Percentiles rank a stretch among this genome's conserved stretches.
phyloP scores from a whole-genome alignment of 2,888 invertebrate genomes.

The Acholoe squamosa region DNA sequence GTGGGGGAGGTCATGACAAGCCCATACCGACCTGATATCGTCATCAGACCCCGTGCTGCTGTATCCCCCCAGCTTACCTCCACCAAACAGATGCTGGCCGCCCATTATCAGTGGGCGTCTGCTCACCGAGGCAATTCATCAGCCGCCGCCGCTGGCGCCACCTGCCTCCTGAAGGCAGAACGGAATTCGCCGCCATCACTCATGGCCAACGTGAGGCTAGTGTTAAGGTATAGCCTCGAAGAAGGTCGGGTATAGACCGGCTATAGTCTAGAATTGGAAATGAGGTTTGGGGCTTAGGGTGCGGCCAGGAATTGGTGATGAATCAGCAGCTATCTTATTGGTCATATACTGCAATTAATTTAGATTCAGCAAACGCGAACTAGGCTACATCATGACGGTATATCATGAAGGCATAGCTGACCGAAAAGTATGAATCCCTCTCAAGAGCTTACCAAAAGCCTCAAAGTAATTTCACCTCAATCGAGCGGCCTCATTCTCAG shows the following conservation, averaged over 20 bases:
- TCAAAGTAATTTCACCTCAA: too few relatives aligned
- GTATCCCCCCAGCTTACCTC: slow-evolving; percentile 16
- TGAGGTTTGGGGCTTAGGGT: not conserved
- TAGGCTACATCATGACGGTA: too few relatives aligned
- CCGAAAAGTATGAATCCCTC: too few relatives aligned
- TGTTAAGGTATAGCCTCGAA: slow-evolving; percentile 2
- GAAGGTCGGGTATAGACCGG: not conserved
- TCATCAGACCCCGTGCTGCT: not conserved
- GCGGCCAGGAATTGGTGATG: not conserved
- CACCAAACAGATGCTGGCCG: not conserved
- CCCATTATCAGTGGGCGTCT: slow-evolving; percentile 32
- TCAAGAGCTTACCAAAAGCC: too few relatives aligned
- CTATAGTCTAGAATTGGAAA: not conserved
- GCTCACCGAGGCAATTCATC: slow-evolving; percentile 50
- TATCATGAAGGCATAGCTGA: too few relatives aligned
- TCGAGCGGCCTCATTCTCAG: too few relatives aligned
- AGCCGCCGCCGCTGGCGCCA: slow-evolving; percentile 19
- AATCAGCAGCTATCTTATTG: too few relatives aligned
- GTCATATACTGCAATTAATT: too few relatives aligned
- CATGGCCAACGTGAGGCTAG: not conserved
- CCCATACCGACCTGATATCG: not conserved
- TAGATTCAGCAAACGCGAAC: too few relatives aligned
- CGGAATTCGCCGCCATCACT: slow-evolving; percentile 2
- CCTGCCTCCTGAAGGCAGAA: not conserved
- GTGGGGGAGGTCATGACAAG: not conserved